A percentile compares a stretch with the other conserved stretches of the same genome.
These are phyloP conservation scores for Oryzias woworae DNA, from an alignment of 2,113 vertebrate genomes.

Conservation along the genomic window DNA sequence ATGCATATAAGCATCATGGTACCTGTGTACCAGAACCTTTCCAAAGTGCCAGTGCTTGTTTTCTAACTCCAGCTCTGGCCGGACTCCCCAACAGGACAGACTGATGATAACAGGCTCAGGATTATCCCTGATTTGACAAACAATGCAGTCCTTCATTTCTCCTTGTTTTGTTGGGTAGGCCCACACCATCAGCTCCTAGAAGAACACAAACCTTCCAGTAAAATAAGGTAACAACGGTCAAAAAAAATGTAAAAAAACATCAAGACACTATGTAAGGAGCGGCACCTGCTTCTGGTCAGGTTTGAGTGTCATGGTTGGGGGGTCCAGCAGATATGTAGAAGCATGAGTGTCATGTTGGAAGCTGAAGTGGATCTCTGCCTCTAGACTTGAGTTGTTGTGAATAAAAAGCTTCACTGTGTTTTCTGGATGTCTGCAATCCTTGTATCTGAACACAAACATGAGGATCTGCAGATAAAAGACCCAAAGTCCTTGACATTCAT, in stretches of 20 bases:
- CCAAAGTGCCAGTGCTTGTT: slow-evolving; percentile 81
- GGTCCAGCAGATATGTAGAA: slow-evolving; percentile 85
- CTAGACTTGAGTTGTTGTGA: slow-evolving; percentile 79
- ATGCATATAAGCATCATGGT: background rate
- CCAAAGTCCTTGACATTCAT: background rate
- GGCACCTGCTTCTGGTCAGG: slow-evolving; percentile 84
- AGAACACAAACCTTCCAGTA: slow-evolving; percentile 1
- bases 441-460: slow-evolving; percentile 79
- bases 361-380: slow-evolving; percentile 78
- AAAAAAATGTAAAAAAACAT: background rate
- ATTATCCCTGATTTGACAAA: slow-evolving; percentile 86
- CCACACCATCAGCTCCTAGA: slow-evolving; percentile 84
- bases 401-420: slow-evolving; percentile 85
- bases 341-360: slow-evolving; percentile 82
- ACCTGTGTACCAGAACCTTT: slow-evolving; percentile 77
- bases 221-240: background rate
- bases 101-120: slow-evolving; percentile 79
- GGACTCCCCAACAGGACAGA: slow-evolving; percentile 85
- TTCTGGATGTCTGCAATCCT: slow-evolving; percentile 75
- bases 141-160: slow-evolving; percentile 82
- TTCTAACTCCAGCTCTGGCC: slow-evolving; percentile 84
- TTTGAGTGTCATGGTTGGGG: slow-evolving; percentile 80
- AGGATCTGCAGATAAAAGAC: background rate
- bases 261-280: background rate
- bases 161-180: slow-evolving; percentile 86